These are phyloP conservation scores for Trachelus stipa DNA, from an alignment of 2,888 invertebrate genomes.

Conservation along the genomic window DNA sequence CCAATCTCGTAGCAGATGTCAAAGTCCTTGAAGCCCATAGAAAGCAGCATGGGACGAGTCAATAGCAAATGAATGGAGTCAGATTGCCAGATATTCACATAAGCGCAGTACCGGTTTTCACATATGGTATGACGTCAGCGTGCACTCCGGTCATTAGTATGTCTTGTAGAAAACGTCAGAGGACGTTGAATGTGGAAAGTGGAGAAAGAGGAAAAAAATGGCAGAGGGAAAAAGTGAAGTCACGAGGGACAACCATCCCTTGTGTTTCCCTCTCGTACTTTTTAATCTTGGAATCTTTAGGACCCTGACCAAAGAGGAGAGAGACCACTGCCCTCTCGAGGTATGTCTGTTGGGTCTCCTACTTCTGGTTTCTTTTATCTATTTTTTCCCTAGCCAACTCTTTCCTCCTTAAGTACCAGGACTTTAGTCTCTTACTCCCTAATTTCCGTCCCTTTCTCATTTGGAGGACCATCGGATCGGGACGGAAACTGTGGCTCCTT, in stretches of 20 bases:
- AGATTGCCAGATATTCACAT: background rate
- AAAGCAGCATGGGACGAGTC: background rate
- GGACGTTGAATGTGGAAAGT: background rate
- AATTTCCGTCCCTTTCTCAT: background rate
- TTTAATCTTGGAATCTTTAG: slow-evolving; percentile 48
- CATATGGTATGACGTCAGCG: background rate
- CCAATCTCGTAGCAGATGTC: background rate
- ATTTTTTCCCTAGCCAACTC: background rate
- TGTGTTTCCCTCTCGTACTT: slow-evolving; percentile 14
- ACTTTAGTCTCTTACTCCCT: background rate
- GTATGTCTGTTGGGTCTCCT: background rate
- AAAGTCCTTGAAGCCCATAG: background rate
- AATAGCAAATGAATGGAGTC: background rate
- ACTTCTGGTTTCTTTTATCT: background rate
- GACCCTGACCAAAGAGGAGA: slow-evolving; percentile 32
- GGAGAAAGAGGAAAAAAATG: slow-evolving; percentile 25
- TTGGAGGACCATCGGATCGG: background rate
- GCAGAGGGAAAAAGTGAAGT: slow-evolving; percentile 24
- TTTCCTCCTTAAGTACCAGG: background rate
- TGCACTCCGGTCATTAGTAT: background rate
- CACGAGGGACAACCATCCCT: slow-evolving; percentile 17
- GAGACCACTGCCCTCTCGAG: background rate
- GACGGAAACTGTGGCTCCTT: slow-evolving; percentile 34
- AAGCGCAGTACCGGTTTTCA: background rate
- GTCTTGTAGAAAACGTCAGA: background rate